Conservation (phyloP, 1,140 invertebrate genomes). For the Lethocerus indicus region DNA sequence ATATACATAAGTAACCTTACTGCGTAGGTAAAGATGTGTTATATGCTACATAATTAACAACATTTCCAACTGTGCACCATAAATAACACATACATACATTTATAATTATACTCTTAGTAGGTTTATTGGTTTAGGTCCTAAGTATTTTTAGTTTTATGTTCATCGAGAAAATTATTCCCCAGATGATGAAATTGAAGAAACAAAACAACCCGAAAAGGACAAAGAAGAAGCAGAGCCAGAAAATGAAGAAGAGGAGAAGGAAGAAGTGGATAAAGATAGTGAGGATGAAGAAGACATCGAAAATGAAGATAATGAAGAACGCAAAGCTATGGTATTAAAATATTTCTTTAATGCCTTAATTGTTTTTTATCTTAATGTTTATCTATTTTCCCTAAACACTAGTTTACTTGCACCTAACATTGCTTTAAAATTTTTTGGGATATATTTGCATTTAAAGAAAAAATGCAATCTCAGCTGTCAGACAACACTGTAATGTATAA, state of each 20-base stretch:
- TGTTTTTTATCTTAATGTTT: background rate
- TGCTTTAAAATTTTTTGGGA: too few relatives aligned
- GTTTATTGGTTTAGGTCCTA: too few relatives aligned
- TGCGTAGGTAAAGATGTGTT: too few relatives aligned
- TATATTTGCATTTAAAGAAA: background rate
- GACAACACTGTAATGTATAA: background rate
- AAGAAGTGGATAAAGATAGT: conserved; percentile 21
- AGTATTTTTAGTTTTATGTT: too few relatives aligned
- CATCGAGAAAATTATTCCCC: background rate
- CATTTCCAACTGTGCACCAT: too few relatives aligned
- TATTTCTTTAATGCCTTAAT: background rate
- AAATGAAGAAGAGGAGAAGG: conserved; percentile 20
- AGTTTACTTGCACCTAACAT: too few relatives aligned
- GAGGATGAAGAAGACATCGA: conserved; percentile 23
- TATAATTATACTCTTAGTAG: too few relatives aligned
- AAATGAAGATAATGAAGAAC: conserved; percentile 23
- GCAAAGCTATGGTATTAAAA: conserved; percentile 18
- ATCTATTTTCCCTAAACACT: too few relatives aligned
- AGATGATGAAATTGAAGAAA: background rate
- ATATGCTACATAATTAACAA: too few relatives aligned
- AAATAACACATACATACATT: too few relatives aligned
- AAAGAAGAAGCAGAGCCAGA: conserved; percentile 27
- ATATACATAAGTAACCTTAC: too few relatives aligned
- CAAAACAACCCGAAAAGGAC: background rate
- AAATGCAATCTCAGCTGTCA: background rate